Conservation (phyloP, 1,140 invertebrate genomes). For the Aphaenogaster floridana region DNA sequence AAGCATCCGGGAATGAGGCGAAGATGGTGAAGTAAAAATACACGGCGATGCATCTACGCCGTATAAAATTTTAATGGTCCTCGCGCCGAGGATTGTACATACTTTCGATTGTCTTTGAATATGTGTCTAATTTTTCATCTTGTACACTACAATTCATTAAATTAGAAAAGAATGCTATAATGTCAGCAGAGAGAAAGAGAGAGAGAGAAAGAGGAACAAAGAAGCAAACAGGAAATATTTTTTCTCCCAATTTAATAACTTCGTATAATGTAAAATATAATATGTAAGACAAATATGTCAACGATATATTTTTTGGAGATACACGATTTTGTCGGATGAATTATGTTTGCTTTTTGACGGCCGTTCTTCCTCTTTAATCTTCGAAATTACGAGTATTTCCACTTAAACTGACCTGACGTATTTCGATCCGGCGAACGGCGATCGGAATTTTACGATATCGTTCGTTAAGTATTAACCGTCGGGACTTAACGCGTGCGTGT, state of each 20-base stretch:
- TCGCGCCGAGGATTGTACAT: not conserved
- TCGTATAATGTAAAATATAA: not conserved
- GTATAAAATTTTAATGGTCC: conserved; percentile 3
- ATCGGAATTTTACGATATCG: conserved; percentile 63
- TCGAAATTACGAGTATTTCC: conserved; percentile 53
- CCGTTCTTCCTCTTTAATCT: conserved; percentile 62
- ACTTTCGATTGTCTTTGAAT: not conserved
- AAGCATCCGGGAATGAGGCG: not conserved
- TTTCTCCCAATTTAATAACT: not conserved
- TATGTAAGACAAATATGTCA: not conserved
- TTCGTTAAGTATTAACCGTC: conserved; percentile 60
- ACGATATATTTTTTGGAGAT: not conserved
- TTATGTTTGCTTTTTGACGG: not conserved
- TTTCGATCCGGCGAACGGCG: conserved; percentile 23
- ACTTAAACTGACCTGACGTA: conserved; percentile 63
- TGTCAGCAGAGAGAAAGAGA: not conserved
- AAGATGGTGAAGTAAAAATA: conserved; percentile 14
- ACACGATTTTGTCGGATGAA: not conserved
- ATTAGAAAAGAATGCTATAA: not conserved
- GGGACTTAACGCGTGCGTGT: conserved; percentile 43
- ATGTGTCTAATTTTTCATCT: not conserved
- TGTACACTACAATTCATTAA: not conserved
- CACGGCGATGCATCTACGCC: conserved; percentile 52
- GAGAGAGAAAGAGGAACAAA: not conserved
- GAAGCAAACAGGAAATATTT: not conserved